Conservation (phyloP, 2,113 vertebrate genomes). For the cattle (Bos taurus) region ARS-UCD2.0 NC_037331.1:19126001-19126500, state of each 20-base stretch:
- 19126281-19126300: not conserved
- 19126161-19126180: not conserved
- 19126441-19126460: not conserved
- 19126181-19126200: not conserved
- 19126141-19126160: slow-evolving; percentile 25
- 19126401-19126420: not conserved
- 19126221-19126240: slow-evolving; percentile 31
- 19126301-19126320: not conserved
- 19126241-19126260: not conserved
- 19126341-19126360: not conserved
- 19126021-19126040: not conserved
- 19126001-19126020: not conserved
- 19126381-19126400: not conserved
- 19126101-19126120: not conserved
- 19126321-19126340: not conserved
- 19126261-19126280: not conserved
- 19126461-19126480: not conserved
- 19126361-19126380: not conserved
- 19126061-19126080: slow-evolving; percentile 18
- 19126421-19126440: not conserved
- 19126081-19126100: slow-evolving; percentile 7
- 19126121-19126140: not conserved
- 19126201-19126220: not conserved
- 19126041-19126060: not conserved
- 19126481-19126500: not conserved